Conservation (phyloP, 2,888 invertebrate species). For the Sphinx pinastri region DNA sequence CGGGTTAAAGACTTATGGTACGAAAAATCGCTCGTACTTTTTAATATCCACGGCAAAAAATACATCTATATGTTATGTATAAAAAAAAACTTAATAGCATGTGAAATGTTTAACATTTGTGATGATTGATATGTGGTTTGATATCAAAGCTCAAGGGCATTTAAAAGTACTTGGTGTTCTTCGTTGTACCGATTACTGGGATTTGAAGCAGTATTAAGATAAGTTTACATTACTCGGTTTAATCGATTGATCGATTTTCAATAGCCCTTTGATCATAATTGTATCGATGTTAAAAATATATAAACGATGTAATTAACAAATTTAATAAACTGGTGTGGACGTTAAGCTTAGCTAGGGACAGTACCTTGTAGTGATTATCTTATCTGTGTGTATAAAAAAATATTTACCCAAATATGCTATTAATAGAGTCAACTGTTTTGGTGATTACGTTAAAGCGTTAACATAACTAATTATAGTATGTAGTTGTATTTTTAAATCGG, state of each 20-base stretch:
- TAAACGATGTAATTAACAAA: neutral
- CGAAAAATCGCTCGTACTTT: no score
- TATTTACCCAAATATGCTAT: neutral
- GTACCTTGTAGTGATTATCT: neutral
- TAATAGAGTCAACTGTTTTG: neutral
- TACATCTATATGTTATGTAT: no score
- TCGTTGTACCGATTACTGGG: neutral
- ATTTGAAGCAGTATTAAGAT: neutral
- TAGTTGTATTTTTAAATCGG: no score
- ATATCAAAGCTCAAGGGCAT: constrained; percentile 4
- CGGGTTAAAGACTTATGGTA: no score
- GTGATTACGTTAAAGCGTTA: neutral
- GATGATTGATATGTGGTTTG: neutral
- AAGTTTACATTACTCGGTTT: no score
- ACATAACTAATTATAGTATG: no score
- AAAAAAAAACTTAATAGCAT: no score
- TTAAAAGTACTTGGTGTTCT: neutral
- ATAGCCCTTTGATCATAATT: no score
- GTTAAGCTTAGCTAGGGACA: neutral
- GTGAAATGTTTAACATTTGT: no score
- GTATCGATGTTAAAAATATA: no score
- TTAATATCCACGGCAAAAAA: no score
- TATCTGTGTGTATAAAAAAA: neutral
- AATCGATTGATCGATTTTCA: no score
- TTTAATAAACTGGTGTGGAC: neutral